These are phyloP conservation scores for Amitus sp. DNA, from an alignment of 2,888 invertebrate genomes.

Conservation along the genomic window DNA sequence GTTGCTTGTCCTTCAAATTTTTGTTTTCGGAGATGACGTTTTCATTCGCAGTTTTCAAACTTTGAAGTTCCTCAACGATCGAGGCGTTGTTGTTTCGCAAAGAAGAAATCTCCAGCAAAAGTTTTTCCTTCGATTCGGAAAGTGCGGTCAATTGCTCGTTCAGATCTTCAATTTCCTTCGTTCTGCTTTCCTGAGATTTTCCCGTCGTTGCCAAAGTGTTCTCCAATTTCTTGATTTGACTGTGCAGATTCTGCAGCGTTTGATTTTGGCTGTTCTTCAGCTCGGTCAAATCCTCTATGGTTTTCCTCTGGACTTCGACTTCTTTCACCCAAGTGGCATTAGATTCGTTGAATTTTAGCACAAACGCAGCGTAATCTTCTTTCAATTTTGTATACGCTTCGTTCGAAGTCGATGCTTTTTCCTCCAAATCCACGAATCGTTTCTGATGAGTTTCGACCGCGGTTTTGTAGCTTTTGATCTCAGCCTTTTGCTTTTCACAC, in stretches of 20 bases:
- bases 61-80: neutral
- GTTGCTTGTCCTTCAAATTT: slow-evolving; percentile 34
- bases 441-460: neutral
- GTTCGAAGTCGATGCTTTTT: slow-evolving; percentile 21
- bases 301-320: neutral
- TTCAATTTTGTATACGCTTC: neutral
- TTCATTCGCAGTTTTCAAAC: slow-evolving; percentile 17
- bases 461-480: neutral
- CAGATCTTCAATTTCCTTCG: slow-evolving; percentile 5
- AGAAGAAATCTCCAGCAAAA: neutral
- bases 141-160: neutral
- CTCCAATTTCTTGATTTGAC: slow-evolving; percentile 17
- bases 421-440: slow-evolving; percentile 18
- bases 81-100: slow-evolving; percentile 9
- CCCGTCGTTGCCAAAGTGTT: slow-evolving; percentile 24
- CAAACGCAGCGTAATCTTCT: slow-evolving; percentile 3
- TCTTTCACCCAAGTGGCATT: slow-evolving; percentile 6
- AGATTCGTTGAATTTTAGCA: neutral
- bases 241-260: neutral
- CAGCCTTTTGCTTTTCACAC: neutral
- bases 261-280: neutral
- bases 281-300: neutral
- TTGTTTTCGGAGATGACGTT: no score
- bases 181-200: slow-evolving; percentile 32
- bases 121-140: neutral